Base-by-base conservation (phyloP, 1,140 invertebrate genomes). In the Alviniconcha marisindica region DNA sequence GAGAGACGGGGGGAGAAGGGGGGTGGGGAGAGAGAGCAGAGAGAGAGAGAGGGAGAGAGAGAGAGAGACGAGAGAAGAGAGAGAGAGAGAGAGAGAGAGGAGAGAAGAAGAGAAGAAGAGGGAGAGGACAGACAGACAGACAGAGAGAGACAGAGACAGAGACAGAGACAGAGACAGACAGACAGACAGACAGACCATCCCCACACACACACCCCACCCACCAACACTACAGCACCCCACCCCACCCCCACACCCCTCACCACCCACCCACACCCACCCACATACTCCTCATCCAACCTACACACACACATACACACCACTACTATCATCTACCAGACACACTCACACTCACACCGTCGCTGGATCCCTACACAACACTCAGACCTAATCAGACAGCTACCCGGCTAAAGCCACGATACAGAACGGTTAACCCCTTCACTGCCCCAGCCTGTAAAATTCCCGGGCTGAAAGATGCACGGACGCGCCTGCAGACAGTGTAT, bases 71-170 rank as follows among this genome's bases (percentile, higher is more conserved):
- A n/a, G n/a, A n/a, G n/a, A n/a, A n/a, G n/a, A n/a, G n/a, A n/a
- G n/a, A n/a, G n/a, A n/a, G n/a, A n/a, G 5, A 48, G 38, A 48
- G 36, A 77, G 24, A 40, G 40, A 40, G 40, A 14, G 74, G 40
- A 77, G 21, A 40, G 38, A 76, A 15, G 10, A 54, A 42, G 44
- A 60, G 51, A 56, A 36, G 10, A 28, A 10, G 38, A 2, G 77
- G 24, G 12, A 31, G 14, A 12, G n/a, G 44, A 56, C 36, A 79
- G 48, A 18, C 44, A 60, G 33, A 21, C 4, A 42, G 77, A 56
- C 14, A 60, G 77, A 79, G 10, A 36, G 77, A 73, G 66, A 42
- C n/a, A 54, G 28, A 5, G 44, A 69, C 54, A 81, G 66, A 73
- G 42, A 56, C 15, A 28, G 60, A n/a, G 24, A 81, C 51, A 66